A percentile compares a stretch with the other conserved stretches of the same genome.
Evolutionary conservation across 2,113 vertebrate species (phyloP).

Genomic region (Xenopus laevis): DNA sequence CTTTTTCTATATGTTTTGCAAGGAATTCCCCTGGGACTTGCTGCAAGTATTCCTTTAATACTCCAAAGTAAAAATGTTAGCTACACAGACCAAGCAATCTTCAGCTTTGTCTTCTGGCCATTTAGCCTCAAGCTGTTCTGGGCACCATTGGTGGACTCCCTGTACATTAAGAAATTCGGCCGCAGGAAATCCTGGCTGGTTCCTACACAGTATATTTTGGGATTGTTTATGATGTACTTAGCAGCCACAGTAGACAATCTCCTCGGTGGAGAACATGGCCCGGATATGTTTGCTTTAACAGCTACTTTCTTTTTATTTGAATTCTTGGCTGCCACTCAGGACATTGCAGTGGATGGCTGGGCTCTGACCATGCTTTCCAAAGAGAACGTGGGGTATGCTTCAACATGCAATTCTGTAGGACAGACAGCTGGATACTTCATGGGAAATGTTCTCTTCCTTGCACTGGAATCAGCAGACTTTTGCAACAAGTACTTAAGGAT

Average conservation of each 20-base stretch:
- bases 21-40: conserved; percentile 92
- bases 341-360: conserved; percentile 97
- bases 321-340: conserved; percentile 96
- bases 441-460: conserved; percentile 94
- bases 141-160: conserved; percentile 91
- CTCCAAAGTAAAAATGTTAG: conserved; percentile 87
- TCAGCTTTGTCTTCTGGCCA: conserved; percentile 97
- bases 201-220: conserved; percentile 91
- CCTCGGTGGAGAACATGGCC: conserved; percentile 73
- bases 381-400: conserved; percentile 94
- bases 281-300: conserved; percentile 79
- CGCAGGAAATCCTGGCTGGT: conserved; percentile 96
- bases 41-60: conserved; percentile 91
- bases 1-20: conserved; percentile 93
- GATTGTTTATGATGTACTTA: conserved; percentile 93
- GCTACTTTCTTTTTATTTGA: conserved; percentile 89
- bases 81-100: conserved; percentile 94
- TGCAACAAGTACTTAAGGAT: conserved; percentile 93
- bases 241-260: conserved; percentile 76
- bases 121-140: conserved; percentile 95
- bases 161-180: conserved; percentile 83
- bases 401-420: conserved; percentile 96
- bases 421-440: conserved; percentile 96
- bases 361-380: conserved; percentile 93
- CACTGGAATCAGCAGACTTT: conserved; percentile 91